These are phyloP conservation scores for Sebastes cheni DNA, from an alignment of 2,797 vertebrate genomes.

Conservation along the genomic window DNA sequence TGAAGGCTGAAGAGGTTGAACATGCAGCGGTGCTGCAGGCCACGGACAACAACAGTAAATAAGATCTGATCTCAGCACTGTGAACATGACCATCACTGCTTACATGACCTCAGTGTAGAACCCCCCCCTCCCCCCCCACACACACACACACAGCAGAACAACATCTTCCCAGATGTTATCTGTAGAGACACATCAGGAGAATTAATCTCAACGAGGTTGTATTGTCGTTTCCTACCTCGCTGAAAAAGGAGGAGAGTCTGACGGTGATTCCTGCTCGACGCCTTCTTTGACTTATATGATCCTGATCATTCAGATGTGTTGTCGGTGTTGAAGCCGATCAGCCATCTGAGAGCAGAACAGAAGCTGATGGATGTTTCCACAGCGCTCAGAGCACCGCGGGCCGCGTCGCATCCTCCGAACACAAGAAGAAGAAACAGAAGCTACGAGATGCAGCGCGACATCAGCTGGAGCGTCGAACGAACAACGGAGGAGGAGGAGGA, in stretches of 20 bases:
- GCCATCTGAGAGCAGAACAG: not conserved
- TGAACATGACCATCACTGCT: not conserved
- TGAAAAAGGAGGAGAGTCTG: not conserved
- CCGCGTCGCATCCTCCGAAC: slow-evolving; percentile 28
- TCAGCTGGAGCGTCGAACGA: not conserved
- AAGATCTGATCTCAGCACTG: not conserved
- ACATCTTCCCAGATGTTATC: not conserved
- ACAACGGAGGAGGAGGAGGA: not conserved
- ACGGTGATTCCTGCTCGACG: slow-evolving; percentile 2
- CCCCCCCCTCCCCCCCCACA: too few species aligned
- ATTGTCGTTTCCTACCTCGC: slow-evolving; percentile 30
- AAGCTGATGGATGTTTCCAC: slow-evolving; percentile 1
- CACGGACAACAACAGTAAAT: slow-evolving; percentile 4
- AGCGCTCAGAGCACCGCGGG: slow-evolving; percentile 6
- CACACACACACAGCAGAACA: not conserved
- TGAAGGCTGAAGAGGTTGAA: not conserved
- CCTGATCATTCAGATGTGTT: not conserved
- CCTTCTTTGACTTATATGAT: not conserved
- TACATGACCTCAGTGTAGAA: not conserved
- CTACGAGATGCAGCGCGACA: not conserved
- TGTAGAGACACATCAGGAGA: not conserved
- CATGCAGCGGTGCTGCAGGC: slow-evolving; percentile 16
- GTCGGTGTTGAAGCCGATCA: not conserved
- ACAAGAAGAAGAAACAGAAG: not conserved
- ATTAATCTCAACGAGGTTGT: not conserved